These are phyloP conservation scores for Coleophora deauratella DNA, from an alignment of 2,888 invertebrate genomes.

Conservation along the genomic window DNA sequence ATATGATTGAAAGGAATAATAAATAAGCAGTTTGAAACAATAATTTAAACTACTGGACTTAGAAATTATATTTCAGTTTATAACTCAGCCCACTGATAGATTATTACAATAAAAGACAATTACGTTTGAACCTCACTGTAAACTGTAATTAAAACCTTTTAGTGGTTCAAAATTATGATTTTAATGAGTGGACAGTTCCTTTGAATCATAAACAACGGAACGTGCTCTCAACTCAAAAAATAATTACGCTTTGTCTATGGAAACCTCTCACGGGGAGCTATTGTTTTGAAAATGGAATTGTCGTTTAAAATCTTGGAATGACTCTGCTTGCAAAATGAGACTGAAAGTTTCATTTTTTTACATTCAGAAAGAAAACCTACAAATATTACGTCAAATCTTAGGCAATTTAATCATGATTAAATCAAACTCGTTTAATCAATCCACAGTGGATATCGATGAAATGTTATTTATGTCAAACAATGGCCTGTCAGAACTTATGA, in stretches of 20 bases:
- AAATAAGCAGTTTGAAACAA: too few relatives aligned
- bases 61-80: too few relatives aligned
- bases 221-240: slow-evolving; percentile 23
- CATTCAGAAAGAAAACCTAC: neutral
- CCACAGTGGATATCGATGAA: too few relatives aligned
- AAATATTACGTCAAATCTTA: neutral
- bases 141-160: too few relatives aligned
- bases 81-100: too few relatives aligned
- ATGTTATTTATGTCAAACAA: slow-evolving; percentile 9
- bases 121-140: too few relatives aligned
- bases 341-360: too few relatives aligned
- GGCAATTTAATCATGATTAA: neutral
- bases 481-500: slow-evolving; percentile 16
- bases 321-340: neutral
- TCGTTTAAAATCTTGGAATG: slow-evolving; percentile 14
- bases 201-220: slow-evolving; percentile 18
- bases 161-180: slow-evolving; percentile 27
- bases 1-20: too few relatives aligned
- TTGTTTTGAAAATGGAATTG: slow-evolving; percentile 22
- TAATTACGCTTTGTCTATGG: slow-evolving; percentile 27
- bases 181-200: slow-evolving; percentile 21
- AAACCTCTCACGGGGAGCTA: slow-evolving; percentile 14
- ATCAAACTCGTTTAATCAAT: neutral
- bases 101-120: too few relatives aligned
- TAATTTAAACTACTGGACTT: too few relatives aligned